Evolutionary conservation across 2,113 vertebrate species (phyloP).

Genomic region (Microcebus ravelobensis): DNA sequence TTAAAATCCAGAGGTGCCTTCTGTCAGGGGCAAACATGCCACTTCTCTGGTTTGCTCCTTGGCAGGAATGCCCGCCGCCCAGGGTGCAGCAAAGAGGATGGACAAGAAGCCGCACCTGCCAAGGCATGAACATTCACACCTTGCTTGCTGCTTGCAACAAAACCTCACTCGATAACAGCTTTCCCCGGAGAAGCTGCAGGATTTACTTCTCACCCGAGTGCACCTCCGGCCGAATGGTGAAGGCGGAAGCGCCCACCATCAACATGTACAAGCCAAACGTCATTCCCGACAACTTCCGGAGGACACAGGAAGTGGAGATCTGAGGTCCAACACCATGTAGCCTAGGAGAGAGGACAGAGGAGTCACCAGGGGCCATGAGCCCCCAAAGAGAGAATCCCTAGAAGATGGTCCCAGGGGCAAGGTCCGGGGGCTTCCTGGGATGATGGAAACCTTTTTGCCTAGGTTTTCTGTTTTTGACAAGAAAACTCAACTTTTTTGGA

Average conservation of each 20-base stretch:
- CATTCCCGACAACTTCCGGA: not conserved
- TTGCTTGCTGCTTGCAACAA: not conserved
- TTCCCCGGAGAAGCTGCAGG: not conserved
- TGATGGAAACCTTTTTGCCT: not conserved
- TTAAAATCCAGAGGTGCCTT: not conserved
- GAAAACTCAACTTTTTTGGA: not conserved
- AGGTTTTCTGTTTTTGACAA: not conserved
- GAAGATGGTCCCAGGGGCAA: not conserved
- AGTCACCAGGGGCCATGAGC: not conserved
- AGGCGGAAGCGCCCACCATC: slow-evolving; percentile 50
- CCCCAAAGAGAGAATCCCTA: not conserved
- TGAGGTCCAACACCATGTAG: not conserved
- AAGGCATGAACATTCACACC: not conserved
- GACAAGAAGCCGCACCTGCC: too few species aligned
- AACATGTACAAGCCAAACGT: slow-evolving; percentile 61
- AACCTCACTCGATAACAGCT: not conserved
- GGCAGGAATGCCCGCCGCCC: not conserved
- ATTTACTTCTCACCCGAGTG: slow-evolving; percentile 73
- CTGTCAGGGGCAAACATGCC: not conserved
- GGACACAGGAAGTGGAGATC: not conserved
- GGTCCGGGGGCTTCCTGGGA: not conserved
- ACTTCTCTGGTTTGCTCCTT: not conserved
- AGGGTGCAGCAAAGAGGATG: too few species aligned
- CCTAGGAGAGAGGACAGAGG: slow-evolving; percentile 61
- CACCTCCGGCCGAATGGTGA: slow-evolving; percentile 63